These are phyloP conservation scores for Aurelia aurita complex sp. Pacific DNA, from an alignment of 30 jellyfish, hydroid and myxozoan genomes.

Conservation along the genomic window DNA sequence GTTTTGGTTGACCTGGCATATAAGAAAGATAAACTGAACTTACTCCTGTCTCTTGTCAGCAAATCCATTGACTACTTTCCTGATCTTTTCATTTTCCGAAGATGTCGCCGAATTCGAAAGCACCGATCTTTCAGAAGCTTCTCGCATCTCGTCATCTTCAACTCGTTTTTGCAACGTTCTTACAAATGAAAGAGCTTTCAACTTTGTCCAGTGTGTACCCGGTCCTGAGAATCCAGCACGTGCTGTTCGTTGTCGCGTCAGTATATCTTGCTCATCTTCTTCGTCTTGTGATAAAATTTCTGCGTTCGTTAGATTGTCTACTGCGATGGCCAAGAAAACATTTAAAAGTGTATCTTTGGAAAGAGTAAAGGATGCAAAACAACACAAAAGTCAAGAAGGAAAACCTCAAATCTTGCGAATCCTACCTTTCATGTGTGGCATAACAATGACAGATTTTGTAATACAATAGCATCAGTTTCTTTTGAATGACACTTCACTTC, in stretches of 20 bases:
- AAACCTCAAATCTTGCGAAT: too few species aligned
- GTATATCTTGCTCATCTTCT: constrained; percentile 70
- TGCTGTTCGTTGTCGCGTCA: constrained; percentile 51
- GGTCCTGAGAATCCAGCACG: constrained; percentile 64
- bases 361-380: constrained; percentile 30
- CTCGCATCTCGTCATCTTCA: constrained; percentile 56
- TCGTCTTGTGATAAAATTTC: constrained; percentile 96
- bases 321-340: constrained; percentile 98
- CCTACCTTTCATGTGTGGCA: too few species aligned
- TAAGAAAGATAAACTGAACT: not conserved
- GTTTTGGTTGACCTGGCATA: not conserved
- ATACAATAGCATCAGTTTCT: too few species aligned
- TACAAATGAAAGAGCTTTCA: constrained; percentile 74
- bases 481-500: too few species aligned
- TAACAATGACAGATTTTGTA: too few species aligned
- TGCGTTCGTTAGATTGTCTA: constrained; percentile 95
- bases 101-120: constrained; percentile 37
- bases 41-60: constrained; percentile 29
- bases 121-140: constrained; percentile 19
- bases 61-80: constrained; percentile 11
- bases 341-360: constrained; percentile 82
- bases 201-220: constrained; percentile 59
- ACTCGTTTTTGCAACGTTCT: constrained; percentile 73
- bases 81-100: constrained; percentile 22
- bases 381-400: too few species aligned